These are phyloP conservation scores for Hyalella azteca DNA, from an alignment of 2,888 invertebrate species.

Conservation along the genomic window DNA sequence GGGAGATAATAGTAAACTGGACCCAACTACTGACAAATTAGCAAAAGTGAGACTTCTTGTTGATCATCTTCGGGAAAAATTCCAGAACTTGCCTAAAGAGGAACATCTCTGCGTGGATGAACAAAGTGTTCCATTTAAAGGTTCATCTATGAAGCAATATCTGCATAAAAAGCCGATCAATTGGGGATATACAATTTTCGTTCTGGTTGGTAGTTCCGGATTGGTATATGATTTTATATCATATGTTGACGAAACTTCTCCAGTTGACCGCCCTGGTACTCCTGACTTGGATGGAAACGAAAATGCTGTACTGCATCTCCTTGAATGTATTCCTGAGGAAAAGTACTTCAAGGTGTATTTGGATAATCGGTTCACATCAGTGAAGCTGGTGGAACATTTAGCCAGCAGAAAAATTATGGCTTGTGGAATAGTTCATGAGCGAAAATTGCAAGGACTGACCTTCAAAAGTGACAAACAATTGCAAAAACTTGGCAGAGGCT, in stretches of 20 bases:
- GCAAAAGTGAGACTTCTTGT: neutral
- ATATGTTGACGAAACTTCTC: neutral
- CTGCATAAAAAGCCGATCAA: neutral
- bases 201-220: neutral
- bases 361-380: neutral
- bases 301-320: neutral
- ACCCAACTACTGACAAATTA: neutral
- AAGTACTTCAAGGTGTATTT: neutral
- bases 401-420: neutral
- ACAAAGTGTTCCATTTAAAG: neutral
- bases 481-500: neutral
- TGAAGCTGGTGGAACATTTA: slow-evolving; percentile 1
- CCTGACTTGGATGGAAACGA: neutral
- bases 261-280: neutral
- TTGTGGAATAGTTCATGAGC: neutral
- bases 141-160: neutral
- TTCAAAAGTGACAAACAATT: neutral
- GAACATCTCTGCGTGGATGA: neutral
- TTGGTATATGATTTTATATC: neutral
- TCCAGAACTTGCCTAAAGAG: neutral
- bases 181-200: neutral
- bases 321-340: neutral
- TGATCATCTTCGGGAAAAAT: neutral
- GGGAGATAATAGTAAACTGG: neutral
- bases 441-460: neutral